Percentiles rank a stretch among this genome's conserved stretches.
phyloP scores from a whole-genome alignment of 1,140 invertebrate species.

The Pomacea maculata region DNA sequence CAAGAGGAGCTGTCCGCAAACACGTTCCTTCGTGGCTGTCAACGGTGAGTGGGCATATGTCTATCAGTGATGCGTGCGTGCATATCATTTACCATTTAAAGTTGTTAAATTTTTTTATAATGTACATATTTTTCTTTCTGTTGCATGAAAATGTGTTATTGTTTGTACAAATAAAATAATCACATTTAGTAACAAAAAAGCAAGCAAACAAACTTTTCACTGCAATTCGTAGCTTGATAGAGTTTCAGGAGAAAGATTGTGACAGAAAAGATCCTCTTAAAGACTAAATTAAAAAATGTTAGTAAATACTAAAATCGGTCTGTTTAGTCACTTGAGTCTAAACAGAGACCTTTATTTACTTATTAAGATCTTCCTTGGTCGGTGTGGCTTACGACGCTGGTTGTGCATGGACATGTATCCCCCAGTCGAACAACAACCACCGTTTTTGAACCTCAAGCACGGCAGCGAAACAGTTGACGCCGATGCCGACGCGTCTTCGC shows the following conservation, averaged over 20 bases:
- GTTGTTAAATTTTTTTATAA: no score
- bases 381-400: slow-evolving; percentile 28
- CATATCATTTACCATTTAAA: no score
- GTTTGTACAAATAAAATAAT: no score
- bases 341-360: background rate
- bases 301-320: no score
- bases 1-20: slow-evolving; percentile 10
- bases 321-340: background rate
- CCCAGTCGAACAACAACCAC: background rate
- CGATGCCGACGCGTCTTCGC: slow-evolving; percentile 13
- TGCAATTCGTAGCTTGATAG: background rate
- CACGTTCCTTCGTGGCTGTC: slow-evolving; percentile 21
- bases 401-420: slow-evolving; percentile 25
- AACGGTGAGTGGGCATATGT: slow-evolving; percentile 3
- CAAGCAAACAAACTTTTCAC: no score
- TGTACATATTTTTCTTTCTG: no score
- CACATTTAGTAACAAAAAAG: no score
- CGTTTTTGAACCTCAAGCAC: slow-evolving; percentile 4
- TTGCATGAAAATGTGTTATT: no score
- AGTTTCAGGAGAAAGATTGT: background rate
- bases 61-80: no score
- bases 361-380: slow-evolving; percentile 25
- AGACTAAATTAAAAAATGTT: no score
- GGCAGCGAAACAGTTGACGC: slow-evolving; percentile 12
- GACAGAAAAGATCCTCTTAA: no score